phyloP scores from a whole-genome alignment of 2,888 invertebrate genomes.

The Herminia tarsipennalis region DNA sequence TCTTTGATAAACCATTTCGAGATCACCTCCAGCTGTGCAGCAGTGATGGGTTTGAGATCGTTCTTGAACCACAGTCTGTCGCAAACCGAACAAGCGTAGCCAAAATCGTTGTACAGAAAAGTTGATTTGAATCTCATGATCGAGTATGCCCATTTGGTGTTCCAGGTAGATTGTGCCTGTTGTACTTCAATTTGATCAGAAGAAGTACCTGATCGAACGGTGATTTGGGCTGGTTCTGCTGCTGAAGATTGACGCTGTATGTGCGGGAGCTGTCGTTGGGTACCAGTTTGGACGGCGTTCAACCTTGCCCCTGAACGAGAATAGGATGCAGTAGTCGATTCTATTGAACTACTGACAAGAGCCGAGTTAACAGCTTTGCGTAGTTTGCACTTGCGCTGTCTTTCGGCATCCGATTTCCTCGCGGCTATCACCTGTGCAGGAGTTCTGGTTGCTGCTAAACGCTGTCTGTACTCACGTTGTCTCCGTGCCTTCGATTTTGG shows the following conservation, averaged over 20 bases:
- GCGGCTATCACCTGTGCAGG: no score
- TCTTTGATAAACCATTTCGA: constrained; percentile 43
- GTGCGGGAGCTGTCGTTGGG: constrained; percentile 12
- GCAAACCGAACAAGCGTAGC: constrained; percentile 53
- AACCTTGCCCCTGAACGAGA: neutral
- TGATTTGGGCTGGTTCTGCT: constrained; percentile 22
- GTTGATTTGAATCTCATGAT: constrained; percentile 46
- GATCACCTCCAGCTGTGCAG: constrained; percentile 46
- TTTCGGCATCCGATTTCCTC: no score
- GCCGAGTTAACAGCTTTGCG: neutral
- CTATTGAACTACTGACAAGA: neutral
- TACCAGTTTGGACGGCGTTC: neutral
- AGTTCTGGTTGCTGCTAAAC: constrained; percentile 26
- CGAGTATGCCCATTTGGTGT: constrained; percentile 51
- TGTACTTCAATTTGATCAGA: constrained; percentile 2
- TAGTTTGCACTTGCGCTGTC: constrained; percentile 34
- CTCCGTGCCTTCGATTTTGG: constrained; percentile 25
- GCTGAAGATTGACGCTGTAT: constrained; percentile 20
- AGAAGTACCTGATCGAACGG: constrained; percentile 17
- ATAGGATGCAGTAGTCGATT: neutral
- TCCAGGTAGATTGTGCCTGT: constrained; percentile 5
- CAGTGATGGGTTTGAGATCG: constrained; percentile 55
- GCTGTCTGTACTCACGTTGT: constrained; percentile 27
- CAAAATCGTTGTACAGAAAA: constrained; percentile 54
- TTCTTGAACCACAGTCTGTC: constrained; percentile 59